Evolutionary conservation across 23 tunicate genomes (phyloP).

Genomic region (Ciona savignyi): DNA sequence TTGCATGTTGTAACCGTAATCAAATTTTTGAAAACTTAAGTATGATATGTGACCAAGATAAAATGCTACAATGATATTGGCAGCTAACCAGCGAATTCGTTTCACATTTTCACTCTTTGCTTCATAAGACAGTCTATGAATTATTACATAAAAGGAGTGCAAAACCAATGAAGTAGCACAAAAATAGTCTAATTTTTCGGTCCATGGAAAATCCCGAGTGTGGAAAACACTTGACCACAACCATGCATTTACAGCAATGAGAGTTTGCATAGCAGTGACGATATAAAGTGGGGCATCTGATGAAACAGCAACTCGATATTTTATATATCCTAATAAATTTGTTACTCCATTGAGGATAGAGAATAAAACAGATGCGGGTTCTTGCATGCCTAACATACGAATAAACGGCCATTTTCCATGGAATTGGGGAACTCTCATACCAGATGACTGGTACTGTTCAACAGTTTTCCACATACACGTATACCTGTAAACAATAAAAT

Average conservation of each 20-base stretch:
- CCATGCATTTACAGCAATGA: constrained; percentile 71
- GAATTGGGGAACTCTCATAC: constrained; percentile 47
- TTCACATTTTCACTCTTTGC: not conserved
- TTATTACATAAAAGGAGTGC: constrained; percentile 20
- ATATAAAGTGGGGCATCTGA: constrained; percentile 36
- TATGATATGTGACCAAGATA: constrained; percentile 57
- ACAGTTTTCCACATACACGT: constrained; percentile 80
- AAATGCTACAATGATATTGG: constrained; percentile 1
- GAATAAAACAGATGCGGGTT: constrained; percentile 78
- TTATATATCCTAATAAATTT: constrained; percentile 23
- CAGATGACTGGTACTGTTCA: not conserved
- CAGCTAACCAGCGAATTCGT: constrained; percentile 6
- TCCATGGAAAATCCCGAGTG: constrained; percentile 48
- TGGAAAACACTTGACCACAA: constrained; percentile 81
- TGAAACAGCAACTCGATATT: constrained; percentile 20
- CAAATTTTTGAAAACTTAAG: constrained; percentile 43
- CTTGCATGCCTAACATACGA: constrained; percentile 65
- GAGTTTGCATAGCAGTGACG: constrained; percentile 5
- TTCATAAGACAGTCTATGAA: constrained; percentile 17
- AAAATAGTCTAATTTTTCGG: constrained; percentile 86
- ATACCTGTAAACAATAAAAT: no score
- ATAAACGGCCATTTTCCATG: constrained; percentile 92
- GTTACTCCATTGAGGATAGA: constrained; percentile 66
- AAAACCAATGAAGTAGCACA: constrained; percentile 75
- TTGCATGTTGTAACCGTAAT: constrained; percentile 94